Conservation (phyloP, 1,140 invertebrate genomes). For the Heliothis virescens region DNA sequence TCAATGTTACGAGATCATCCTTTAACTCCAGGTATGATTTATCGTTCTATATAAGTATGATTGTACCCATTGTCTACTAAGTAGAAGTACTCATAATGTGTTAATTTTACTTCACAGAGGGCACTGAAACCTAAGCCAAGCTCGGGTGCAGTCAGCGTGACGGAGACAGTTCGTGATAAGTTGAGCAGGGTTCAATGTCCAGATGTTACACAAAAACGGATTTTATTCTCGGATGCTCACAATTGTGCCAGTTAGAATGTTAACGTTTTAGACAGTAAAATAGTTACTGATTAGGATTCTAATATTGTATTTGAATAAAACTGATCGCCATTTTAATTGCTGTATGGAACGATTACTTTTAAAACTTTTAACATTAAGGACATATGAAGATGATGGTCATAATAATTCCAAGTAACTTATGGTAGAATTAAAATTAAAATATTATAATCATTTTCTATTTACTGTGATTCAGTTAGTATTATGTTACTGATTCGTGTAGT, state of each 20-base stretch:
- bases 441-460: constrained; percentile 68
- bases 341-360: constrained; percentile 50
- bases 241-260: constrained; percentile 81
- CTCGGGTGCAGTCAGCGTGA: constrained; percentile 53
- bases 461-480: constrained; percentile 81
- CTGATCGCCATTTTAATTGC: constrained; percentile 60
- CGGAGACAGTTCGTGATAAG: constrained; percentile 68
- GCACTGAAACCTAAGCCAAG: constrained; percentile 70
- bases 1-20: constrained; percentile 84
- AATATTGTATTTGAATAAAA: constrained; percentile 55
- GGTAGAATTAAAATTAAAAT: constrained; percentile 58
- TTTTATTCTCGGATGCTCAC: constrained; percentile 80
- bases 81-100: neutral
- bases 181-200: constrained; percentile 81
- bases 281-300: constrained; percentile 67
- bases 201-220: constrained; percentile 66
- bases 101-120: constrained; percentile 63
- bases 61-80: neutral
- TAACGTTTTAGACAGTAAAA: constrained; percentile 70
- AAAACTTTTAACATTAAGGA: constrained; percentile 48
- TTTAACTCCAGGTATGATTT: constrained; percentile 75
- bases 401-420: constrained; percentile 64
- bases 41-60: neutral
- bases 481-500: constrained; percentile 51
- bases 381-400: constrained; percentile 57